Percentiles rank a stretch among this genome's conserved stretches.
Evolutionary conservation across 2,113 vertebrate genomes (phyloP).

Genomic region (Ploceus nigricollis): DNA sequence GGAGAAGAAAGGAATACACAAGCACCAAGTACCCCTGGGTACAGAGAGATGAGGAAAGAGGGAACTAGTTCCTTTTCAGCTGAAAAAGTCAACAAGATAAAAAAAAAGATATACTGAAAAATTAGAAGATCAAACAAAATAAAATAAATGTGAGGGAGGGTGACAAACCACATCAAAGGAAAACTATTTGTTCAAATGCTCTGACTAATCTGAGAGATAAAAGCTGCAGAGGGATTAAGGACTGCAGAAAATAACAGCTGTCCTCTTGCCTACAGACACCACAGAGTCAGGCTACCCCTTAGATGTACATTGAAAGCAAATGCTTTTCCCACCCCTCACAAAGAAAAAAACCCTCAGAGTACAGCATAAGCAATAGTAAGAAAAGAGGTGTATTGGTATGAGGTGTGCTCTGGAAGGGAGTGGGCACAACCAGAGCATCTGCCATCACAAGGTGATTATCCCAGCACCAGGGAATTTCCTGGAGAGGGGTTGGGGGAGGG

Average conservation of each 20-base stretch:
- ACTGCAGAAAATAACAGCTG: not conserved
- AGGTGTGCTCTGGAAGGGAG: not conserved
- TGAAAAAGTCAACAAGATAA: not conserved
- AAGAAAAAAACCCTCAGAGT: not conserved
- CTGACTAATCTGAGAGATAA: not conserved
- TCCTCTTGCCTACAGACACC: not conserved
- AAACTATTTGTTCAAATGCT: not conserved
- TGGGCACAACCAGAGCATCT: not conserved
- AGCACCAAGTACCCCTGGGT: not conserved
- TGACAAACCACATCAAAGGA: not conserved
- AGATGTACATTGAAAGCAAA: not conserved
- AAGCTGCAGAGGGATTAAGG: not conserved
- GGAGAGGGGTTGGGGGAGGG: too few relatives aligned
- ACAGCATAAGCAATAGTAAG: not conserved
- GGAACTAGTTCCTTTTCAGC: not conserved
- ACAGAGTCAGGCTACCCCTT: not conserved
- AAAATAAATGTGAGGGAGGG: not conserved
- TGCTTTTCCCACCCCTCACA: not conserved
- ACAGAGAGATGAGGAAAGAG: not conserved
- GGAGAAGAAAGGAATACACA: not conserved
- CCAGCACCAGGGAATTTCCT: not conserved
- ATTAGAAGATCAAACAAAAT: not conserved
- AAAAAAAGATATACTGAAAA: not conserved
- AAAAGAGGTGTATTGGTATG: not conserved
- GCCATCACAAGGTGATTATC: not conserved